These are phyloP conservation scores for Plebejus melissa DNA, from an alignment of 2,888 invertebrate genomes.

Conservation along the genomic window DNA sequence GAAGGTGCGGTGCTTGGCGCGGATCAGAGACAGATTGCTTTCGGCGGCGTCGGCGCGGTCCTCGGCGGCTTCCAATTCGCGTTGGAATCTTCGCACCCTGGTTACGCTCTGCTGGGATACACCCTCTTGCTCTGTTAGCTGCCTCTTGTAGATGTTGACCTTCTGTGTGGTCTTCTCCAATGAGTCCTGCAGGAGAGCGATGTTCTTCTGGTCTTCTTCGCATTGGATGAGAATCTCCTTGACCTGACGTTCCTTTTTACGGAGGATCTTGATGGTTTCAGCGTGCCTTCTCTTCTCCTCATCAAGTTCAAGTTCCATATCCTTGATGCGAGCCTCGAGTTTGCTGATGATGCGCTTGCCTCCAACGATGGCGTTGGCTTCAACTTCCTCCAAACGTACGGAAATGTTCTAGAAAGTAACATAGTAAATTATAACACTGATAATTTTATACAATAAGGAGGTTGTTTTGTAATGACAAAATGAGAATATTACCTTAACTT, in stretches of 20 bases:
- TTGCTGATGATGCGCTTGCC: conserved; percentile 98
- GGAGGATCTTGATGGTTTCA: conserved; percentile 97
- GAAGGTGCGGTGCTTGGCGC: conserved; percentile 98
- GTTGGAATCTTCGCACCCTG: conserved; percentile 98
- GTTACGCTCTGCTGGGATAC: conserved; percentile 95
- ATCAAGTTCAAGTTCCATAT: conserved; percentile 95
- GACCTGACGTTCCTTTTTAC: conserved; percentile 98
- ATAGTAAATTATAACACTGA: background rate
- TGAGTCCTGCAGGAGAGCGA: conserved; percentile 92
- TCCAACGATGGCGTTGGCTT: conserved; percentile 97
- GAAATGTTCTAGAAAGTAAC: conserved; percentile 83
- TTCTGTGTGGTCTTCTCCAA: conserved; percentile 93
- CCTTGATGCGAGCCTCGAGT: conserved; percentile 96
- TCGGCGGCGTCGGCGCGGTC: conserved; percentile 97
- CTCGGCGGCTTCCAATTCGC: conserved; percentile 98
- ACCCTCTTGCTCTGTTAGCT: conserved; percentile 96
- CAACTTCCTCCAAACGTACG: conserved; percentile 96
- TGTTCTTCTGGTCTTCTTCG: conserved; percentile 98
- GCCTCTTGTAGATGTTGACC: conserved; percentile 96
- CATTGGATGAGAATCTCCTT: conserved; percentile 97
- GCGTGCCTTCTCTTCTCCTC: conserved; percentile 98
- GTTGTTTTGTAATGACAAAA: background rate
- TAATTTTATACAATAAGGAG: background rate
- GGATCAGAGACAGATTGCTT: conserved; percentile 95
- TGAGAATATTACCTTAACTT: conserved; percentile 85